A percentile compares a stretch with the other conserved stretches of the same genome.
Evolutionary conservation across 2,797 vertebrate species (phyloP).

Genomic region (Silurus lanzhouensis): DNA sequence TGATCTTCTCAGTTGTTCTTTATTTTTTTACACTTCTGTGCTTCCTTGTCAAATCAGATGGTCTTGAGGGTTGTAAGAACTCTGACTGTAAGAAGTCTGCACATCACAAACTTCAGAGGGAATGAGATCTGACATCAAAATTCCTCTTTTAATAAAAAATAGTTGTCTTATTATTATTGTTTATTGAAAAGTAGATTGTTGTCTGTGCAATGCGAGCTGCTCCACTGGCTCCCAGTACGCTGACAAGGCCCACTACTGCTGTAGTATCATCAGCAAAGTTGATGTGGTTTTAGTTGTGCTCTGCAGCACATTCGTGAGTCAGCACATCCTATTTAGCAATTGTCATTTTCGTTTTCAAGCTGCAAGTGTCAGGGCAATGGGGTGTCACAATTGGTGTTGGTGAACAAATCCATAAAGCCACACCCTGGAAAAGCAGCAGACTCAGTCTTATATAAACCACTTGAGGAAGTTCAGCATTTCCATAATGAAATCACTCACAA

Average conservation of each 20-base stretch:
- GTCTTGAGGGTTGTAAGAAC: neutral
- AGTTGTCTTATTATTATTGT: neutral
- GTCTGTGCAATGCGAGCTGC: neutral
- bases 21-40: neutral
- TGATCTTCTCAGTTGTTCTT: neutral
- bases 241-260: neutral
- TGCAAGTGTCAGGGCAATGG: neutral
- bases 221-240: neutral
- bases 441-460: neutral
- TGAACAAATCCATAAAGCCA: neutral
- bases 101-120: neutral
- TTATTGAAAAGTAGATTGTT: neutral
- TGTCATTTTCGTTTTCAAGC: neutral
- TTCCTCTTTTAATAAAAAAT: neutral
- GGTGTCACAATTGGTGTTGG: neutral
- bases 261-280: neutral
- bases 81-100: neutral
- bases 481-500: neutral
- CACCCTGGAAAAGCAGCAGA: neutral
- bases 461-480: neutral
- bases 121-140: neutral
- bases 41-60: neutral
- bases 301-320: neutral
- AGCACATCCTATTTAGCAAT: neutral
- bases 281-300: neutral